These are phyloP conservation scores for Aplocera efformata DNA, from an alignment of 2,888 invertebrate species.

Conservation along the genomic window DNA sequence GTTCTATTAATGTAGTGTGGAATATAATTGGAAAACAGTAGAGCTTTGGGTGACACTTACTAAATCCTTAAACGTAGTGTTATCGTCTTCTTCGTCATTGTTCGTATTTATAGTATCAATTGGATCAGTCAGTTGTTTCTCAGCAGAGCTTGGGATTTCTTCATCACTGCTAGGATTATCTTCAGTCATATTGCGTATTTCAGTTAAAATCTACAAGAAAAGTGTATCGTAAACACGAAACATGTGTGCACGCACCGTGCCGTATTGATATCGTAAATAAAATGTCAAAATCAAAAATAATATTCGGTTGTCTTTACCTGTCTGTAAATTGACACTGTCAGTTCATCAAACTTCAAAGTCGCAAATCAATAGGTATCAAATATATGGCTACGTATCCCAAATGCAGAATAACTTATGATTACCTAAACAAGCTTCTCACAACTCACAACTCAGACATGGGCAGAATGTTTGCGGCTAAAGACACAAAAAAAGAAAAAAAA, in stretches of 20 bases:
- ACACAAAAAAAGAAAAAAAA: no score
- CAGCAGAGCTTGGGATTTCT: constrained; percentile 39
- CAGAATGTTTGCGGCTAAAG: no score
- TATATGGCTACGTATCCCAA: no score
- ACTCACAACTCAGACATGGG: no score
- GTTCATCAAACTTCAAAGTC: no score
- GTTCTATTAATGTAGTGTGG: no score
- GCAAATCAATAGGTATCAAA: no score
- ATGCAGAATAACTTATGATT: no score
- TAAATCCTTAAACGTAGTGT: constrained; percentile 71
- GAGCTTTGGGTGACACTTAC: constrained; percentile 36
- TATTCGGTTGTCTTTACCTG: neutral
- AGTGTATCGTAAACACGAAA: constrained; percentile 7
- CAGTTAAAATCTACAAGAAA: neutral
- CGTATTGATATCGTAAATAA: neutral
- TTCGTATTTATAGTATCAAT: constrained; percentile 30
- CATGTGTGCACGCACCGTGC: constrained; percentile 16
- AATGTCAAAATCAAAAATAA: neutral
- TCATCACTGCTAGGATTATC: constrained; percentile 51
- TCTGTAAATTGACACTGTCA: neutral
- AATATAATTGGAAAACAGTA: no score
- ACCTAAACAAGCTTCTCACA: no score
- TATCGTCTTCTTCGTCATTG: constrained; percentile 48
- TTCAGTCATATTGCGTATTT: constrained; percentile 47
- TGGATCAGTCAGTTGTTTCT: constrained; percentile 32